Evolutionary conservation across 2,888 invertebrate species (phyloP).

Genomic region (Ethmia dodecea): DNA sequence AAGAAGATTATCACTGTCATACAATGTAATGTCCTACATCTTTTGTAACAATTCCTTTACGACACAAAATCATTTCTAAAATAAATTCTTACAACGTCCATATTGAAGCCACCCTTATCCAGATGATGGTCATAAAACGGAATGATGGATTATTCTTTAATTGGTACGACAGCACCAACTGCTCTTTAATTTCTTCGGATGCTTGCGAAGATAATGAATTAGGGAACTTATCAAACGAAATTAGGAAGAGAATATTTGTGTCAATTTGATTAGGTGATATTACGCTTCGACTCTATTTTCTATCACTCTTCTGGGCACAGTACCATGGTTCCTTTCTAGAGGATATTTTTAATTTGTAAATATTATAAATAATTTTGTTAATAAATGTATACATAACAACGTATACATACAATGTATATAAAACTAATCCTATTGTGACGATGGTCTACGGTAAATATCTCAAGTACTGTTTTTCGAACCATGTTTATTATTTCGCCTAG

Average conservation of each 20-base stretch:
- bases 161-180: slow-evolving; percentile 37
- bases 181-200: slow-evolving; percentile 29
- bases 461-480: no score
- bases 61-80: no score
- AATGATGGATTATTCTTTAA: slow-evolving; percentile 37
- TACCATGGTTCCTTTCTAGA: background rate
- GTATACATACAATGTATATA: no score
- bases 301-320: background rate
- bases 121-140: slow-evolving; percentile 17
- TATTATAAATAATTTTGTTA: background rate
- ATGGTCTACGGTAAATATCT: no score
- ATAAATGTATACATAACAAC: background rate
- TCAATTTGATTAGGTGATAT: background rate
- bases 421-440: no score
- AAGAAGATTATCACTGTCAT: no score
- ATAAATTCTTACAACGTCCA: no score
- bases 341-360: background rate
- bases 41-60: no score
- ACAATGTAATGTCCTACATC: no score
- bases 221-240: slow-evolving; percentile 5
- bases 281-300: background rate
- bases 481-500: no score
- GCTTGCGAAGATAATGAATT: slow-evolving; percentile 15
- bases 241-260: background rate
- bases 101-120: no score